Evolutionary conservation across 2,888 invertebrate genomes (phyloP), one percentile per base, ranked within the genome.

Genomic region (Panorpa germanica): DNA sequence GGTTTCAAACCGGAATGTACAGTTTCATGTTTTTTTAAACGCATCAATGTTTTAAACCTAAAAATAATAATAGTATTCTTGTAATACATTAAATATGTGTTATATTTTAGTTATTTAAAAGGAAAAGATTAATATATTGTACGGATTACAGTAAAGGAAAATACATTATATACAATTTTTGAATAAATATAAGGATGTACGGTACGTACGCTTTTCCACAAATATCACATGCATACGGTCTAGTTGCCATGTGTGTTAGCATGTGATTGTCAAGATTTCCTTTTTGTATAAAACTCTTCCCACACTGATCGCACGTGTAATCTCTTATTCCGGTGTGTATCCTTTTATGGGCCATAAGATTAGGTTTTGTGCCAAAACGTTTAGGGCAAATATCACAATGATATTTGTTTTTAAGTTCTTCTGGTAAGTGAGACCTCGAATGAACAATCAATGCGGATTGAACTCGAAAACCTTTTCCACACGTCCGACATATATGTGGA

Each of bases 1-100:
- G 67, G 65, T 43, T 68, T 69, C 3, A 60, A 52, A 2, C 65
- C 65, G 3, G 57, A 56, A 45, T 70, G 70, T 13, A 68, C 59
- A 6, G 59, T 59, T 33, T 57, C 57, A 41, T 70, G 70, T 29
- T 43, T 44, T 4, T 40, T 36, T 28, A 48, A 37, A 17, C 39
- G 43, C 4, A 36, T 35, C 4, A 38, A 37, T 3, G 45, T 45
- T 37, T 48, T 48, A 28, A 45, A 45, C 3, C 47, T 47, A 19
- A 5, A 37, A 40, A 3, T n/a, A n/a, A n/a, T n/a, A n/a, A n/a
- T n/a, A n/a, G n/a, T n/a, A n/a, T n/a, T n/a, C n/a, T n/a, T n/a
- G n/a, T n/a, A n/a, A n/a, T n/a, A n/a, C n/a, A n/a, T n/a, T n/a
- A n/a, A n/a, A n/a, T n/a, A n/a, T n/a, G n/a, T 5, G 22, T 7